Percentiles rank a stretch among this genome's conserved stretches.
Evolutionary conservation across 2,888 invertebrate genomes (phyloP).

Genomic region (Polydrusus tereticollis): DNA sequence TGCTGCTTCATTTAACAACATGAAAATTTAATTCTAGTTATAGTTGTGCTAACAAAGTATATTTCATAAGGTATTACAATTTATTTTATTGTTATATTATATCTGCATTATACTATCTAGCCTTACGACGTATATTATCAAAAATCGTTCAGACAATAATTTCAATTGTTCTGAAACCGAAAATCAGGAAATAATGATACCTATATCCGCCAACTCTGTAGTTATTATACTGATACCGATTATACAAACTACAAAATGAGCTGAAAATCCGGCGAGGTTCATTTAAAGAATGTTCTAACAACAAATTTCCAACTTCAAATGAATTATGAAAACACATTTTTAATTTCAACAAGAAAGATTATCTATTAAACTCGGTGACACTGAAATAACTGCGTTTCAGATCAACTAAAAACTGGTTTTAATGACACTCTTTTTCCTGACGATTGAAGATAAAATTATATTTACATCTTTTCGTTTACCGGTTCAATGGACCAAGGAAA

Average conservation of each 20-base stretch:
- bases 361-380: not conserved
- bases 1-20: too few species aligned
- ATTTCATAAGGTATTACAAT: too few species aligned
- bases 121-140: too few species aligned
- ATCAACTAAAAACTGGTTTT: not conserved
- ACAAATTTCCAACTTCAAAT: constrained; percentile 3
- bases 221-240: too few species aligned
- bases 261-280: not conserved
- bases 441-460: not conserved
- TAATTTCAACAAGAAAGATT: constrained; percentile 5
- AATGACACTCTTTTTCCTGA: not conserved
- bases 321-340: not conserved
- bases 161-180: too few species aligned
- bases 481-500: not conserved
- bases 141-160: too few species aligned
- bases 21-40: too few species aligned
- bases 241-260: not conserved
- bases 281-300: not conserved
- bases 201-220: too few species aligned
- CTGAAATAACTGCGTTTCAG: not conserved
- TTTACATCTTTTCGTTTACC: not conserved
- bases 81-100: too few species aligned
- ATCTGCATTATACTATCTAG: too few species aligned
- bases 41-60: too few species aligned
- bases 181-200: too few species aligned